Base-by-base conservation (phyloP, 2,113 vertebrate species). In the Poeciliopsis prolifica region DNA sequence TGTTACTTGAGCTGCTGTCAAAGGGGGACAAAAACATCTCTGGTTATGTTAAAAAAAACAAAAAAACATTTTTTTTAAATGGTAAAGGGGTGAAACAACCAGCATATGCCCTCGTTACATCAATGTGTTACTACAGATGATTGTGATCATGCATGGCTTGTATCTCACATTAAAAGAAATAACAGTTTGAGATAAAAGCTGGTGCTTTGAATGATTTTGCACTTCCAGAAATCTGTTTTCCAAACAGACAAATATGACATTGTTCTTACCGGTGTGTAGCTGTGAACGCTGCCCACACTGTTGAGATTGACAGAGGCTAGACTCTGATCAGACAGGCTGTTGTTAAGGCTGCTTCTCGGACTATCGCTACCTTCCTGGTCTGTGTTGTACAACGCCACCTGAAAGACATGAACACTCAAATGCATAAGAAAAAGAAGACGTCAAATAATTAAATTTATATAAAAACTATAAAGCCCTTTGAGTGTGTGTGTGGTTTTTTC, bases 271-370 rank as follows among this genome's bases (percentile, higher is more conserved):
- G 95, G 94, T 70, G 96, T 96, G 68, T 96, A 97, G 91, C 94
- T 96, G 94, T 97, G 96, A 71, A 97, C 95, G 70, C 95, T 97
- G 89, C 96, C 94, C 92, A 96, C 96, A 84, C 95, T 97, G 94
- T 97, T 97, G 91, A 97, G 95, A 93, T 96, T 97, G 91, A 97
- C 95, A 28, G 96, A 97, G 17, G 96, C 96, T 91, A 97, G 94
- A 91, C 96, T 97, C 94, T 97, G 96, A 92, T 97, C 96, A 84
- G 96, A 97, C 90, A 97, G 94, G 94, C 96, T 97, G 94, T 97
- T 97, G 95, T 97, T 97, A 96, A 97, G 96, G 96, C 96, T 97
- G 94, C 96, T 97, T 85, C 96, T 94, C 74, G 96, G 96, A 86
- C 96, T 97, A 91, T 97, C 96, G 79, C 96, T 97, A 74, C 96